These are phyloP conservation scores for Hydrophis major DNA, from an alignment of 2,797 vertebrate genomes.

Conservation along the genomic window DNA sequence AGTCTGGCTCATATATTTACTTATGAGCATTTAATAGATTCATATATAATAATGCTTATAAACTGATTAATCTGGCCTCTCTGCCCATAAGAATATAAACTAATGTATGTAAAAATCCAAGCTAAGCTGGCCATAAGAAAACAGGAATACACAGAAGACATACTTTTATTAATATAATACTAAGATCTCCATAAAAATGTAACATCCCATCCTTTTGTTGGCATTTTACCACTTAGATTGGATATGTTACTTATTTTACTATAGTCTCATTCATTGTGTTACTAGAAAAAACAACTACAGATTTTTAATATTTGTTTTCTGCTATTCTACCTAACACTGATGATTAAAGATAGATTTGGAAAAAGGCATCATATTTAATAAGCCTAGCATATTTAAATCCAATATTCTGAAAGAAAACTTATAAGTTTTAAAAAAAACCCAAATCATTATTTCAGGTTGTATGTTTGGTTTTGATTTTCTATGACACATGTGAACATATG, in stretches of 20 bases:
- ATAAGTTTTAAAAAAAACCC: not conserved
- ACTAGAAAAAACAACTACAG: not conserved
- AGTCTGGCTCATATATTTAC: not conserved
- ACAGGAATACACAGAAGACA: not conserved
- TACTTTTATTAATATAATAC: not conserved
- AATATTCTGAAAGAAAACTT: not conserved
- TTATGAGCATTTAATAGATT: not conserved
- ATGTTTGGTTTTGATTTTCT: not conserved
- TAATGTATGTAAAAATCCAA: not conserved
- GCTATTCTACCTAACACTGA: not conserved
- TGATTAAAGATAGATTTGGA: not conserved
- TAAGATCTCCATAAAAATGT: not conserved
- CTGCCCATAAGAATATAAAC: not conserved
- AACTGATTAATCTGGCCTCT: not conserved
- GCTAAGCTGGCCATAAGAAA: not conserved
- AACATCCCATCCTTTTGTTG: not conserved
- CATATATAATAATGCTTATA: not conserved
- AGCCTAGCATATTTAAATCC: not conserved
- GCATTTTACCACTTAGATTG: not conserved
- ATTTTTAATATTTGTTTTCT: not conserved
- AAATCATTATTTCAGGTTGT: conserved; percentile 4
- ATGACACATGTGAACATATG: not conserved
- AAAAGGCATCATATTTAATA: not conserved
- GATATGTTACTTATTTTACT: not conserved
- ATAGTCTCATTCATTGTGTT: not conserved